Base-by-base conservation (phyloP, 2,113 vertebrate species). In the Neomonachus schauinslandi region DNA sequence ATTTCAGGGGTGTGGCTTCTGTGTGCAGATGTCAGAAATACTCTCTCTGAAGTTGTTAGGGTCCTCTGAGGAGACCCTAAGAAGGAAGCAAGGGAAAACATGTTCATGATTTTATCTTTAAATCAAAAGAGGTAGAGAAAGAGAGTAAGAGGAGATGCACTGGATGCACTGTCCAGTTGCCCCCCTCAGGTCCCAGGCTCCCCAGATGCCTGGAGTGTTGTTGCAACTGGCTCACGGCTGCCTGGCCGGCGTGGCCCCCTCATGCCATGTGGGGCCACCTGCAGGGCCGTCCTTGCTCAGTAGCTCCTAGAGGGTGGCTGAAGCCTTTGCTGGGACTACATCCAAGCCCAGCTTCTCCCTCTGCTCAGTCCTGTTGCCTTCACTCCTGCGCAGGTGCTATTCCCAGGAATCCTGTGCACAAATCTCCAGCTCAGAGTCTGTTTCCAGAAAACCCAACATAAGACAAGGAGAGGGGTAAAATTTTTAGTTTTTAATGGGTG, bases 181-280 rank as follows among this genome's bases (percentile, higher is more conserved):
- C 10, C 31, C 33, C 14, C 4, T 33, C 39, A 33, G 26, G 49
- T 8, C 19, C 28, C 31, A 6, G 18, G 9, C 21, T 42, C 8
- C 67, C n/a, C 0, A 4, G 49, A 63, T 13, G 42, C 82, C 14
- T 0, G 24, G 31, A 11, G 16, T 33, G 9, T 36, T 24, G 33
- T 39, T 36, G 53, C 1, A 7, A 33, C 22, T 33, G 18, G 21
- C 46, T 16, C 4, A 22, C 22, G 4, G 69, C 89, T 36, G n/a
- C 51, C 12, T 2, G 14, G 22, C n/a, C 18, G 0, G 7, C n/a
- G 10, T 4, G 2, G 28, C 11, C 11, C 51, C 67, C 11, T 26
- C 0, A 0, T 9, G 6, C 53, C 14, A 11, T 0, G 5, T 5
- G 53, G 51, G 9, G 18, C 51, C 33, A 24, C 33, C 13, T 31